These are phyloP conservation scores for Leucoptera coffeella DNA, from an alignment of 2,888 invertebrate genomes.

Conservation along the genomic window DNA sequence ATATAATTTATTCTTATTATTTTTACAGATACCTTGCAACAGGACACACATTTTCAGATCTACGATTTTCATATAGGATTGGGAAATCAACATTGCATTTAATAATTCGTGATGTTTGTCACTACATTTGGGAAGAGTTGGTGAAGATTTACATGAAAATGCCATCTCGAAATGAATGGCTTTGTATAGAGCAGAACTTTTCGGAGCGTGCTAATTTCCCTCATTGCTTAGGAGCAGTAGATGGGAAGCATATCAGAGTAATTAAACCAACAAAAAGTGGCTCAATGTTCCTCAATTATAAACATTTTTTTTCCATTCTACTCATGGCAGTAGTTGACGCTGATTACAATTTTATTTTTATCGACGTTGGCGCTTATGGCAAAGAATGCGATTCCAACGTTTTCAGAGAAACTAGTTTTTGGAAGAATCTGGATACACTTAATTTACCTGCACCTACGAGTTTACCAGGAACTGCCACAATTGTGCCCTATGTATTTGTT, in stretches of 20 bases:
- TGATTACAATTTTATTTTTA: slow-evolving; percentile 10
- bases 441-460: slow-evolving; percentile 7
- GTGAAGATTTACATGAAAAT: slow-evolving; percentile 7
- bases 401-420: slow-evolving; percentile 7
- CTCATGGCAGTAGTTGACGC: slow-evolving; percentile 10
- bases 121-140: slow-evolving; percentile 10
- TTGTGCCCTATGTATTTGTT: slow-evolving; percentile 3
- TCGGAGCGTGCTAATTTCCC: slow-evolving; percentile 7
- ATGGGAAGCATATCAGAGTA: slow-evolving; percentile 8
- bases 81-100: slow-evolving; percentile 11
- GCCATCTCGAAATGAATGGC: slow-evolving; percentile 10
- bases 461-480: slow-evolving; percentile 5
- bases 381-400: slow-evolving; percentile 8
- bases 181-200: slow-evolving; percentile 10
- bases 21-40: slow-evolving; percentile 12
- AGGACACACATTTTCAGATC: slow-evolving; percentile 11
- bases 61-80: slow-evolving; percentile 10
- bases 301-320: slow-evolving; percentile 11
- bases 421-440: slow-evolving; percentile 6
- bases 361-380: slow-evolving; percentile 10
- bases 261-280: slow-evolving; percentile 8
- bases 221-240: slow-evolving; percentile 7
- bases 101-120: slow-evolving; percentile 11
- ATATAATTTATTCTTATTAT: no score
- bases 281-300: slow-evolving; percentile 10